Base-by-base conservation (phyloP, 2,797 vertebrate genomes). In the Cyprinella venusta region DNA sequence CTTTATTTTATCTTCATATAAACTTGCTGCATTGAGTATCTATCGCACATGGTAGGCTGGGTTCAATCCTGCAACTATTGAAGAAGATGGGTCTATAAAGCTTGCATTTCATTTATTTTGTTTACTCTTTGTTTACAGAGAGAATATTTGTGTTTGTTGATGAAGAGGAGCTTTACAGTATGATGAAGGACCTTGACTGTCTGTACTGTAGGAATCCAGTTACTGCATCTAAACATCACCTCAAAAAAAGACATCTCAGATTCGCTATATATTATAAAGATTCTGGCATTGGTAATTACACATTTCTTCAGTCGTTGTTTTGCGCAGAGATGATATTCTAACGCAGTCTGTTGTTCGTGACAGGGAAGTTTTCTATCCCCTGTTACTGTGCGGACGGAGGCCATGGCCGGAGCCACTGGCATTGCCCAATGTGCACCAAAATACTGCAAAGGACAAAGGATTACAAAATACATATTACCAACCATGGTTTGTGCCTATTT, bases 351-450 rank as follows among this genome's bases (percentile, higher is more conserved):
- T 63, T 64, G 1, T 64, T 4, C 8, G 19, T 15, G n/a, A 45
- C 50, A 80, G 79, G 67, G 48, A 80, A 71, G 79, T 80, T 80
- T 8, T 80, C 79, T 0, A 80, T 80, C 50, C 79, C 79, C 7
- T 80, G 79, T 42, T 80, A 80, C 15, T 80, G 79, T 26, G 24
- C 79, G 10, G 79, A 80, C 15, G 63, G 78, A 80, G 63, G 78
- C 4, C 48, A 54, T 3, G 65, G 63, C 30, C 69, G 78, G 78
- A 68, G 78, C 24, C 81, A 83, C 50, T 83, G 81, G 81, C 72
- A 83, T 61, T 83, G 74, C 56, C 75, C 81, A 21, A 64, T 61
- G 52, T 84, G 82, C 38, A 5, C 3, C 4, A 84, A 84, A 79
- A 48, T 36, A 63, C 30, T 84, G 21, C 52, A 36, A 2, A 79